Evolutionary conservation across 2,113 vertebrate species (phyloP).

Genomic region (Apteryx owenii): DNA sequence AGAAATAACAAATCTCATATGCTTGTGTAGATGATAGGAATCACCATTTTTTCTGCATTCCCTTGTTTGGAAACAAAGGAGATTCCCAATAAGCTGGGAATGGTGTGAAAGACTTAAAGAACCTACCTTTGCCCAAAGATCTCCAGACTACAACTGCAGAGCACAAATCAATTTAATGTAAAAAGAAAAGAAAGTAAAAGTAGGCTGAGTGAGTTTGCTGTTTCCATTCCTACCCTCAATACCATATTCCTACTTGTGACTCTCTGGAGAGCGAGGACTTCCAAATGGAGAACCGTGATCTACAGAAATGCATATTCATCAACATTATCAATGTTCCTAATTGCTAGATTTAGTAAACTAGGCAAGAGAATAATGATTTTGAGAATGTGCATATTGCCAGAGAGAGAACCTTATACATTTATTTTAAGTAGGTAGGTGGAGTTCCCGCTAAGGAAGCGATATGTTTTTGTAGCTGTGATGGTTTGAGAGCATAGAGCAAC

Average conservation of each 20-base stretch:
- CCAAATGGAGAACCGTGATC: background rate
- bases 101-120: background rate
- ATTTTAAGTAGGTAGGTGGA: background rate
- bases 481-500: background rate
- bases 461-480: background rate
- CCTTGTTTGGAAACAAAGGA: background rate
- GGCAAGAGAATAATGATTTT: background rate
- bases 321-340: background rate
- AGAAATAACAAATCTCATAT: background rate
- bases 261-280: background rate
- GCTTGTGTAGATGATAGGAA: background rate
- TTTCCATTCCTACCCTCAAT: background rate
- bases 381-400: background rate
- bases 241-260: background rate
- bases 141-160: background rate
- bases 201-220: background rate
- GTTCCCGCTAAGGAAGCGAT: background rate
- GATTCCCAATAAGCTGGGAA: background rate
- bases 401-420: background rate
- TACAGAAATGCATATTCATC: background rate
- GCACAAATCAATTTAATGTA: background rate
- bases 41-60: background rate
- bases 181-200: background rate
- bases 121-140: constrained; percentile 25
- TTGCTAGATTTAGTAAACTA: background rate